Base-by-base conservation (phyloP, 2,113 vertebrate species). In the Corythornis madagascariensis region DNA sequence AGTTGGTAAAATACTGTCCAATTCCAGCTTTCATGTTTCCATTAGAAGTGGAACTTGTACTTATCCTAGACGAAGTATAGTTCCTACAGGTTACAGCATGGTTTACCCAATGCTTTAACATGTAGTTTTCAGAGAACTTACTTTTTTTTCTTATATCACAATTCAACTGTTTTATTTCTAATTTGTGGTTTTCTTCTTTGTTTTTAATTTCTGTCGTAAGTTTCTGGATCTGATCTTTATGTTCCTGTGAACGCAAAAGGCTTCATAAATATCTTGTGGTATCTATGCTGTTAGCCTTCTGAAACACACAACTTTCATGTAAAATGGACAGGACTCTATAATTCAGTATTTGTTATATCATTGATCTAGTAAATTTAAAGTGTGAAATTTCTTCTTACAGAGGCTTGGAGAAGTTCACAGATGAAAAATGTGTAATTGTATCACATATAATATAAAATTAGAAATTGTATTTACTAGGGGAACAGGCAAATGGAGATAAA, bases 161-260 rank as follows among this genome's bases (percentile, higher is more conserved):
- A 22, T 96, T 91, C 92, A 98, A 7, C 81, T 97, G 97, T 76
- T 31, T 87, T 82, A 98, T 85, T 93, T 98, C 95, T 57, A 45
- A 38, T 71, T 93, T 97, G 83, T 97, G 92, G 66, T 90, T 95
- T 45, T 98, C 96, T 19, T 98, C 97, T 94, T 97, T 98, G 80
- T 86, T 97, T 97, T 97, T 96, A 52, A 98, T 95, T 94, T 98
- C 96, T 91, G 7, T 86, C 66, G 74, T 45, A 90, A 98, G 92
- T 91, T 95, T 97, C 69, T 97, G 92, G 94, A 97, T 91, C 83
- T 96, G 87, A 89, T 88, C 93, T 70, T 97, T 97, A 95, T 97
- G 94, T 35, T 97, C 97, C 98, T 98, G 92, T 12, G 21, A 87
- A 96, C 11, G 6, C 43, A 95, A 96, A 85, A 81, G 61, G 5